Evolutionary conservation across 2,113 vertebrate genomes (phyloP).

Genomic region (Bujurquina vittata): DNA sequence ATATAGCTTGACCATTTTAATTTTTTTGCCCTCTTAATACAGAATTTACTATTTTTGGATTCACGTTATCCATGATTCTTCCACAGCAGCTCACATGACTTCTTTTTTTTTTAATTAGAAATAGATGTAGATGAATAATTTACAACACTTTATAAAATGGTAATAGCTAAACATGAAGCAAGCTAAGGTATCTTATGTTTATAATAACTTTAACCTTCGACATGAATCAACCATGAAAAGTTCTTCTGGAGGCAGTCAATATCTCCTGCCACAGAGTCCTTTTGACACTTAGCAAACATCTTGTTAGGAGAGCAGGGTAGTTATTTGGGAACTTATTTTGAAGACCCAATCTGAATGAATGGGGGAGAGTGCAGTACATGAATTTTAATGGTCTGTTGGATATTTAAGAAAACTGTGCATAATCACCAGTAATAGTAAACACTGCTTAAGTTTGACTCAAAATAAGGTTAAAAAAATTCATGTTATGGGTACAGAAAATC

Average conservation of each 20-base stretch:
- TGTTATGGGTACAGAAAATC: background rate
- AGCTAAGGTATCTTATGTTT: background rate
- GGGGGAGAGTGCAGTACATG: background rate
- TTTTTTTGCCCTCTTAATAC: background rate
- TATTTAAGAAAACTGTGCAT: background rate
- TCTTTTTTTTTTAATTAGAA: too few species aligned
- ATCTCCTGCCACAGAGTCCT: background rate
- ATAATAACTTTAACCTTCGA: background rate
- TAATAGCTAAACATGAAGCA: background rate
- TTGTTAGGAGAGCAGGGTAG: background rate
- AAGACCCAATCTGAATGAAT: background rate
- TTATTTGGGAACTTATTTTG: background rate
- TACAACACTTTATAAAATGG: background rate
- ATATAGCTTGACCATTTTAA: background rate
- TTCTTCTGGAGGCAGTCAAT: background rate
- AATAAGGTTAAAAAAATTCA: slow-evolving; percentile 3
- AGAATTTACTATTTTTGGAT: background rate
- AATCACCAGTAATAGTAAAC: background rate
- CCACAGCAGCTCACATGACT: background rate
- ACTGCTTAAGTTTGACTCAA: slow-evolving; percentile 2
- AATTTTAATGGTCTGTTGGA: background rate
- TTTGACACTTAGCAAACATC: background rate
- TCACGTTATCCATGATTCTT: background rate
- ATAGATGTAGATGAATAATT: background rate
- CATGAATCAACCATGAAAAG: background rate